Percentiles rank a stretch among this genome's conserved stretches.
These are phyloP conservation scores for Bos indicus DNA, from an alignment of 2,113 vertebrate species.

Conservation along the genomic window DNA sequence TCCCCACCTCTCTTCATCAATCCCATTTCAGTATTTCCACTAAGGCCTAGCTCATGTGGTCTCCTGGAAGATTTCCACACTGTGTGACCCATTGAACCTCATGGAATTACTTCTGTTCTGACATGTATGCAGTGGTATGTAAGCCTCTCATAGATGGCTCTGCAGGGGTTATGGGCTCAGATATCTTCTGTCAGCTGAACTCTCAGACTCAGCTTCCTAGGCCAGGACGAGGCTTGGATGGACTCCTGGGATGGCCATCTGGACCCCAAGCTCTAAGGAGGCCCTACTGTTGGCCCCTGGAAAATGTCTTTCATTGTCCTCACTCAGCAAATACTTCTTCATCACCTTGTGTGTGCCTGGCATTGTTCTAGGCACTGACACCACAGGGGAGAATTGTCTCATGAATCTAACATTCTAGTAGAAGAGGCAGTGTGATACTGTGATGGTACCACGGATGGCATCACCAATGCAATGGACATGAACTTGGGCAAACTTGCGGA, in stretches of 20 bases:
- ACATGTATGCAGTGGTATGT: not conserved
- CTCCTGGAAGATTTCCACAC: not conserved
- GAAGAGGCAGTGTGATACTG: not conserved
- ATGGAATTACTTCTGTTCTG: not conserved
- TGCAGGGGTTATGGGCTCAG: not conserved
- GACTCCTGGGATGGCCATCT: rapidly evolving
- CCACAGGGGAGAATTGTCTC: not conserved
- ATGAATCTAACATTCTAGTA: not conserved
- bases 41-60: not conserved
- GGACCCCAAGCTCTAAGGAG: not conserved
- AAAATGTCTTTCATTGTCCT: not conserved
- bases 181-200: too few relatives aligned
- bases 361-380: not conserved
- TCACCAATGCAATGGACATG: not conserved
- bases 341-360: not conserved
- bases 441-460: not conserved
- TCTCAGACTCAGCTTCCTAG: not conserved
- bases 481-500: not conserved
- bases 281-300: not conserved
- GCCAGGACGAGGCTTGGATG: rapidly evolving
- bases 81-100: rapidly evolving
- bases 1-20: not conserved
- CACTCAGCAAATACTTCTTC: not conserved
- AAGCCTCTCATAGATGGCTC: not conserved
- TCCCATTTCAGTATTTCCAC: not conserved